Conservation (phyloP, 2,797 vertebrate species). For the Phoxinus dragarum region DNA sequence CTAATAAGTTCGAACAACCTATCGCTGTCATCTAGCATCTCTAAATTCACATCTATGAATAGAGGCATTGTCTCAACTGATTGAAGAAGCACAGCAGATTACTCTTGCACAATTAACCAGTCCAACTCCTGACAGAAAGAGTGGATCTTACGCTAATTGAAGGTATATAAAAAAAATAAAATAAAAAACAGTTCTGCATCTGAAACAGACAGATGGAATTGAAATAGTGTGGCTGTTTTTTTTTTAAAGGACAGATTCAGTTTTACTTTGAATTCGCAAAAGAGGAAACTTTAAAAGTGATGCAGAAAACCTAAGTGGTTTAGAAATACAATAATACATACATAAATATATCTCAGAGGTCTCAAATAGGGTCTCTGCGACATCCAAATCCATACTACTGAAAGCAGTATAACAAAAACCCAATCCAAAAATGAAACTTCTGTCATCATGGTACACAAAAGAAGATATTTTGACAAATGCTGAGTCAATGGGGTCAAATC, state of each 20-base stretch:
- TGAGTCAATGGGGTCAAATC: neutral
- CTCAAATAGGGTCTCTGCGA: neutral
- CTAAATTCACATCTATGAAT: slow-evolving; percentile 44
- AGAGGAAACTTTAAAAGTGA: neutral
- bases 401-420: neutral
- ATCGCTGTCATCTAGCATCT: slow-evolving; percentile 36
- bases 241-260: neutral
- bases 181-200: neutral
- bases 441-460: too few relatives aligned
- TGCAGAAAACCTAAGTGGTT: neutral
- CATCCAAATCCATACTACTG: neutral
- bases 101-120: slow-evolving; percentile 20
- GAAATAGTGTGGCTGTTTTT: neutral
- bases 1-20: slow-evolving; percentile 35
- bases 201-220: neutral
- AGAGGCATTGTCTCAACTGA: slow-evolving; percentile 33
- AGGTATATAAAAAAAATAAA: neutral
- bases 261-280: neutral
- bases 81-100: slow-evolving; percentile 30
- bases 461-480: neutral
- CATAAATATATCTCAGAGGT: neutral
- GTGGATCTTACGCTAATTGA: neutral
- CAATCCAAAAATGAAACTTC: neutral
- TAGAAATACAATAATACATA: neutral
- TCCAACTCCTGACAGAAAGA: neutral